These are phyloP conservation scores for Thalassarche chlororhynchos DNA, from an alignment of 2,113 vertebrate genomes.

Conservation along the genomic window DNA sequence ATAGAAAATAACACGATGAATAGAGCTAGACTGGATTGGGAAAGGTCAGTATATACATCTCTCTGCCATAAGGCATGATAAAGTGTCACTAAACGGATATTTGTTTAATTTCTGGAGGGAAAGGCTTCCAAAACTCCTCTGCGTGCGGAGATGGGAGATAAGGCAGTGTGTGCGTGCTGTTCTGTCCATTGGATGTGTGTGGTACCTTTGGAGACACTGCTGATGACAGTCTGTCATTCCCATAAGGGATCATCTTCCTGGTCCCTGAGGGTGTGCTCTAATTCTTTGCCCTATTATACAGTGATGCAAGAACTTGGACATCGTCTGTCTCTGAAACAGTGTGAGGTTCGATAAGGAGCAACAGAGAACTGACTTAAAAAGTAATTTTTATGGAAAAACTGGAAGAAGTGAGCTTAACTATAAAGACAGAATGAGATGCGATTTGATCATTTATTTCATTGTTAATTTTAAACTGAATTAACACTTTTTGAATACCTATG, in stretches of 20 bases:
- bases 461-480: neutral
- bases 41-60: neutral
- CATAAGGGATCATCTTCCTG: accelerated
- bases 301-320: neutral
- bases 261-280: neutral
- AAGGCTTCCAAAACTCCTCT: neutral
- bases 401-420: neutral
- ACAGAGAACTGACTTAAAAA: too few species aligned
- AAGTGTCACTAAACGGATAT: neutral
- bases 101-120: neutral
- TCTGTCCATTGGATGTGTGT: accelerated
- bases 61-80: neutral
- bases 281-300: neutral
- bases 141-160: accelerated
- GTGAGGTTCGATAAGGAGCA: neutral
- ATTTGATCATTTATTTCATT: neutral
- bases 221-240: neutral
- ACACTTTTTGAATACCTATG: neutral
- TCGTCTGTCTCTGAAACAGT: neutral
- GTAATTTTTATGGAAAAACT: neutral
- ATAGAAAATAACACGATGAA: neutral
- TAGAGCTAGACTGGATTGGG: neutral
- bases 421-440: neutral
- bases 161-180: neutral
- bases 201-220: neutral